Conservation (phyloP, 2,797 vertebrate species). For the Acanthis flammea region DNA sequence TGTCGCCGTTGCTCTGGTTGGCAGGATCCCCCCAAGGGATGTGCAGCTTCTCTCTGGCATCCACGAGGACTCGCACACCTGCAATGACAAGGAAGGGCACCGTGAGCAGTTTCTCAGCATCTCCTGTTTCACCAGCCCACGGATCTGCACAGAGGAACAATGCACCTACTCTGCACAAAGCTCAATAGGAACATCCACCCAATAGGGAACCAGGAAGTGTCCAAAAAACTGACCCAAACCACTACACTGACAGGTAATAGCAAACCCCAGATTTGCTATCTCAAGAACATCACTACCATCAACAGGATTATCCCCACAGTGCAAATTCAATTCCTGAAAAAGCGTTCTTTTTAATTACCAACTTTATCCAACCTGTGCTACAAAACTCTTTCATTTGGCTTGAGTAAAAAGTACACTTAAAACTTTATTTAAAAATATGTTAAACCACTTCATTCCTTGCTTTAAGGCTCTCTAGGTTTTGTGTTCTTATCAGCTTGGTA, state of each 20-base stretch:
- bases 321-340: neutral
- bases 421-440: neutral
- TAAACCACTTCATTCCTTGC: neutral
- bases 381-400: neutral
- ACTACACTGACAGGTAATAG: fast-evolving
- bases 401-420: fast-evolving
- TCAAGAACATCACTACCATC: fast-evolving
- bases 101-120: conserved; percentile 17
- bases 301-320: fast-evolving
- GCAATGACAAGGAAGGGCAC: neutral
- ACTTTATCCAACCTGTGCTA: neutral
- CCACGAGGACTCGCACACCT: conserved; percentile 95
- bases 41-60: conserved; percentile 95
- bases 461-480: neutral
- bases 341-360: neutral
- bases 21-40: conserved; percentile 91
- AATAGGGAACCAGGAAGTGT: fast-evolving
- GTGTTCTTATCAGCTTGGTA: neutral
- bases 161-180: neutral
- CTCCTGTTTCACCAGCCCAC: neutral
- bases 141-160: neutral
- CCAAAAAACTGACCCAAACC: neutral
- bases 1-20: conserved; percentile 88
- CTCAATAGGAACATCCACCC: neutral
- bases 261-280: neutral